These are phyloP conservation scores for Drosophila fulvimacula DNA, from an alignment of 2,888 invertebrate species.

Conservation along the genomic window DNA sequence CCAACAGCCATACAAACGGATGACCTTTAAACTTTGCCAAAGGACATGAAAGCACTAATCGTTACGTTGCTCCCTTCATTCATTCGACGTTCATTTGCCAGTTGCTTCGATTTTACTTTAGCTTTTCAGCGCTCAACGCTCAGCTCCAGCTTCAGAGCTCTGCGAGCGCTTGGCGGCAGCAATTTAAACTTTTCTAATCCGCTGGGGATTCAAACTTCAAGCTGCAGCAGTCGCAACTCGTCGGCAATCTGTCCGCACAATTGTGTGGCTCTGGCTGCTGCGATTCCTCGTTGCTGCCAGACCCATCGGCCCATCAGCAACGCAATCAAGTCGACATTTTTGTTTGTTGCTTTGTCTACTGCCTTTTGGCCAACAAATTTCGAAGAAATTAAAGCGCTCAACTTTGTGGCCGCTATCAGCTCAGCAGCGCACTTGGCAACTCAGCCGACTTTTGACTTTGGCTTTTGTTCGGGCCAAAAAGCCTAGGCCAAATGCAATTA, in stretches of 20 bases:
- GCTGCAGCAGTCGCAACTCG: constrained; percentile 65
- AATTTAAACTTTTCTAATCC: constrained; percentile 81
- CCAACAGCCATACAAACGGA: constrained; percentile 49
- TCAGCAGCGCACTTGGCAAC: constrained; percentile 75
- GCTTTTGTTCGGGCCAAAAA: constrained; percentile 43
- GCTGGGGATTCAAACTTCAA: constrained; percentile 78
- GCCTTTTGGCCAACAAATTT: constrained; percentile 68
- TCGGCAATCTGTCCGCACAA: constrained; percentile 75
- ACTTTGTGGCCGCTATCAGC: constrained; percentile 77
- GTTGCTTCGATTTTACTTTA: constrained; percentile 74
- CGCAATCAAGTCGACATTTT: constrained; percentile 79
- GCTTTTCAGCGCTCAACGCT: constrained; percentile 25
- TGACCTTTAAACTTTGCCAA: constrained; percentile 83
- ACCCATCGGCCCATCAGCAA: constrained; percentile 61
- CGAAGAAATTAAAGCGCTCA: constrained; percentile 78
- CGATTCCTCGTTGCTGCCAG: neutral
- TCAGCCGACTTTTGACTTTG: constrained; percentile 71
- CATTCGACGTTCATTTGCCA: constrained; percentile 68
- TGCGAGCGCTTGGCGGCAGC: constrained; percentile 66
- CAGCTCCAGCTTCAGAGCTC: constrained; percentile 25
- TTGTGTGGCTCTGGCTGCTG: constrained; percentile 44
- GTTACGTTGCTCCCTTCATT: constrained; percentile 80
- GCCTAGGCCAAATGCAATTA: constrained; percentile 81
- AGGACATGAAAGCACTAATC: constrained; percentile 83
- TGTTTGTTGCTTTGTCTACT: constrained; percentile 74